A percentile compares a stretch with the other conserved stretches of the same genome.
Conservation (phyloP, 2,113 vertebrate genomes). For the Seriola rivoliana region DNA sequence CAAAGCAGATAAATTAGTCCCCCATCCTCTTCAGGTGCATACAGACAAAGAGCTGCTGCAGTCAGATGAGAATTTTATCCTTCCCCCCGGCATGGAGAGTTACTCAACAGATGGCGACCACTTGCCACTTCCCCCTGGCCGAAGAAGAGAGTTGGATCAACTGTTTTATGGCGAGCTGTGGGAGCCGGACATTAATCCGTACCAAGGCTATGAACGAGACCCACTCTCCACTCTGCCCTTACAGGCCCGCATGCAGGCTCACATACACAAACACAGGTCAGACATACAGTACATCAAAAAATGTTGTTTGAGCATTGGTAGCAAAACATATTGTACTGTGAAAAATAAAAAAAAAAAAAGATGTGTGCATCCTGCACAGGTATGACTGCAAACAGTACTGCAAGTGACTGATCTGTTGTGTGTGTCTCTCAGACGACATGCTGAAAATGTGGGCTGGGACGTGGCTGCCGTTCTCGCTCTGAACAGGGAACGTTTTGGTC, state of each 20-base stretch:
- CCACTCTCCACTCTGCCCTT: slow-evolving; percentile 64
- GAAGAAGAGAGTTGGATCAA: slow-evolving; percentile 83
- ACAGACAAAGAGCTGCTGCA: slow-evolving; percentile 67
- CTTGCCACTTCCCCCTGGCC: slow-evolving; percentile 83
- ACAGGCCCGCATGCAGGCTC: slow-evolving; percentile 79
- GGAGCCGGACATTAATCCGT: slow-evolving; percentile 48
- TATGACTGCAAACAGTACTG: not conserved
- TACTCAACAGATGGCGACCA: slow-evolving; percentile 86
- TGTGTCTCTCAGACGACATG: slow-evolving; percentile 63
- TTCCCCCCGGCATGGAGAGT: slow-evolving; percentile 81
- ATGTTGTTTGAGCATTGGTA: not conserved
- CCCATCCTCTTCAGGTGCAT: slow-evolving; percentile 14
- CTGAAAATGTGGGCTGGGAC: slow-evolving; percentile 74
- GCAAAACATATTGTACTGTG: not conserved
- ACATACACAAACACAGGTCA: slow-evolving; percentile 77
- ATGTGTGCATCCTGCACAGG: not conserved
- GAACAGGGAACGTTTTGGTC: slow-evolving; percentile 77
- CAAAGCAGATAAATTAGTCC: not conserved
- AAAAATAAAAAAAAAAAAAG: not conserved
- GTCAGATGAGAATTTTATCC: slow-evolving; percentile 76
- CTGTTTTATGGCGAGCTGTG: slow-evolving; percentile 75
- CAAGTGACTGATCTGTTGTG: not conserved
- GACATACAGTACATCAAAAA: not conserved
- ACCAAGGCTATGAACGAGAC: slow-evolving; percentile 59
- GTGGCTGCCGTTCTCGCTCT: slow-evolving; percentile 82